Percentiles rank a stretch among this genome's conserved stretches.
Evolutionary conservation across 2,113 vertebrate species (phyloP).

Genomic region (Mormoops blainvillei): DNA sequence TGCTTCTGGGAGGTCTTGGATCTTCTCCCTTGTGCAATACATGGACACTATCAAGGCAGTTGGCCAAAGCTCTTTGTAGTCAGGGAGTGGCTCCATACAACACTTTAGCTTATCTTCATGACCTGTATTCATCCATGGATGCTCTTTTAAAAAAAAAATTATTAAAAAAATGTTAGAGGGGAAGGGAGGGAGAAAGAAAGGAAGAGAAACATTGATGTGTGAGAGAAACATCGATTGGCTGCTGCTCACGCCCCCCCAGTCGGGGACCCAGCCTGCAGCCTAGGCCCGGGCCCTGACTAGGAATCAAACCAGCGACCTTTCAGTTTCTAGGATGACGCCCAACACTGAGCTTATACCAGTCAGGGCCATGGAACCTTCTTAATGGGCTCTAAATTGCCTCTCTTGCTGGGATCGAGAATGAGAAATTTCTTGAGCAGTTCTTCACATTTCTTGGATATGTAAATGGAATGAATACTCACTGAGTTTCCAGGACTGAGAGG

Average conservation of each 20-base stretch:
- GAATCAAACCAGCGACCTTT: no score
- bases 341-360: no score
- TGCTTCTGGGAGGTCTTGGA: neutral
- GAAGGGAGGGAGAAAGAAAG: no score
- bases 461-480: slow-evolving; percentile 86
- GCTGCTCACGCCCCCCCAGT: no score
- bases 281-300: no score
- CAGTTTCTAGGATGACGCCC: no score
- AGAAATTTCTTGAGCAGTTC: slow-evolving; percentile 95
- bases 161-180: no score
- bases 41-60: neutral
- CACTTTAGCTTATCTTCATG: slow-evolving; percentile 77
- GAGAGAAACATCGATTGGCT: no score
- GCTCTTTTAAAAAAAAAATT: no score
- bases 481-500: neutral
- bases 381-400: slow-evolving; percentile 88
- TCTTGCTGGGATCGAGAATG: slow-evolving; percentile 92
- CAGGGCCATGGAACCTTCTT: no score
- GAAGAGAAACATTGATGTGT: no score
- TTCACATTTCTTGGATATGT: slow-evolving; percentile 95
- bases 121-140: slow-evolving; percentile 89
- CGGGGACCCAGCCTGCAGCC: no score
- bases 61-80: neutral
- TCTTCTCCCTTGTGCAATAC: neutral
- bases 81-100: neutral